phyloP scores from a whole-genome alignment of 2,113 vertebrate genomes.

The Microcebus murinus region DNA sequence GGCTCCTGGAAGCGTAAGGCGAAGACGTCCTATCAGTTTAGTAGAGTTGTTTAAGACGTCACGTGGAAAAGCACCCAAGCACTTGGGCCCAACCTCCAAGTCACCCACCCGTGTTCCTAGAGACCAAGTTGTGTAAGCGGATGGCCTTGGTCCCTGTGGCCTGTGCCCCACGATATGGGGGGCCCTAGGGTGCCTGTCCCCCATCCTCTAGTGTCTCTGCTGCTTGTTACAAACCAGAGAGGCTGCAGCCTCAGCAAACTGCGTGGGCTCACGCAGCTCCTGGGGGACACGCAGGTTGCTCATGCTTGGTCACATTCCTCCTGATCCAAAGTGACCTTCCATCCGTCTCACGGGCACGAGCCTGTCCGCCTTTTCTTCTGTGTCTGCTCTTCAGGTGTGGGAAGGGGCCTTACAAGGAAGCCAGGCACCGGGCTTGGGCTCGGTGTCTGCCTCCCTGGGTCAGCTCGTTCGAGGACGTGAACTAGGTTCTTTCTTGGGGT shows the following conservation, averaged over 20 bases:
- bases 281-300: not conserved
- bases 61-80: not conserved
- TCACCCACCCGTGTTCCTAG: not conserved
- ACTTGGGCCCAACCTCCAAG: not conserved
- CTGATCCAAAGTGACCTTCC: not conserved
- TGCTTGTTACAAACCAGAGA: not conserved
- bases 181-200: not conserved
- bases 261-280: not conserved
- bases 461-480: not conserved
- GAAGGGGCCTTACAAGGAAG: not conserved
- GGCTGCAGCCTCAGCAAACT: not conserved
- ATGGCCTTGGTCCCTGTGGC: not conserved
- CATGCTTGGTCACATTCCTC: not conserved
- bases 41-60: not conserved
- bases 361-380: not conserved
- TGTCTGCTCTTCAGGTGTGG: not conserved
- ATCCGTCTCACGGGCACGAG: not conserved
- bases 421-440: rapidly evolving
- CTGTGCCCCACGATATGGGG: not conserved
- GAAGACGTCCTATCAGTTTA: not conserved
- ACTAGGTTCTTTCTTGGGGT: not conserved
- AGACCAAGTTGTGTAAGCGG: not conserved
- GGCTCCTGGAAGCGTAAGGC: not conserved
- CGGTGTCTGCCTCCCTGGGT: not conserved
- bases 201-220: not conserved